Evolutionary conservation across 2,888 invertebrate genomes (phyloP).

Genomic region (Odontomyia ornata): DNA sequence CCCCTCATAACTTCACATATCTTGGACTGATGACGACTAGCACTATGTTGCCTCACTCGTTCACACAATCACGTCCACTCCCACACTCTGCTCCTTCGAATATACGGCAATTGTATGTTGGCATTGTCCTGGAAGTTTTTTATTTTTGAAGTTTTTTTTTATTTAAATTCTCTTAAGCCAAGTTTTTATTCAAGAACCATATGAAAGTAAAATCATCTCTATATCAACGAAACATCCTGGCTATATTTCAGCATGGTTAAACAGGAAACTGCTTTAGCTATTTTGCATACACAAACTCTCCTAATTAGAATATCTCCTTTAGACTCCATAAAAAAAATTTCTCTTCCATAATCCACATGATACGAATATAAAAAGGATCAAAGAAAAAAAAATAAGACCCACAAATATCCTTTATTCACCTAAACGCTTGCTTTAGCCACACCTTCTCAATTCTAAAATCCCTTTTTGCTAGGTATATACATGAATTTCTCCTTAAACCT

Average conservation of each 20-base stretch:
- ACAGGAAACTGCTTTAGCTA: no score
- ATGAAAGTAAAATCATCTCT: no score
- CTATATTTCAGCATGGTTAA: no score
- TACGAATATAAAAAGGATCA: slow-evolving; percentile 29
- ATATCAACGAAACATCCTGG: no score
- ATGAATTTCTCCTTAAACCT: slow-evolving; percentile 19
- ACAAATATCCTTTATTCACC: slow-evolving; percentile 41
- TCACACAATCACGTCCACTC: background rate
- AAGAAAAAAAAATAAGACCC: slow-evolving; percentile 45
- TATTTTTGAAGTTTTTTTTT: slow-evolving; percentile 1
- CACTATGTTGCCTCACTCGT: background rate
- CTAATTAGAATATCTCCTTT: background rate
- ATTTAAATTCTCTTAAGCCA: slow-evolving; percentile 3
- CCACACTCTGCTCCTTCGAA: background rate
- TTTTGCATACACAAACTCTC: background rate
- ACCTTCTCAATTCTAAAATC: slow-evolving; percentile 45
- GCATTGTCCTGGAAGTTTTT: slow-evolving; percentile 18
- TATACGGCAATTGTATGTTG: background rate
- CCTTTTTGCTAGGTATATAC: background rate
- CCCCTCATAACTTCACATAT: background rate
- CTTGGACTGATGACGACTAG: background rate
- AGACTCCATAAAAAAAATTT: no score
- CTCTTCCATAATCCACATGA: slow-evolving; percentile 49
- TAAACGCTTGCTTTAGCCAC: slow-evolving; percentile 44
- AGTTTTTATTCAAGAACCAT: no score